phyloP scores from a whole-genome alignment of 2,888 invertebrate genomes.

The Parthenolecanium corni region DNA sequence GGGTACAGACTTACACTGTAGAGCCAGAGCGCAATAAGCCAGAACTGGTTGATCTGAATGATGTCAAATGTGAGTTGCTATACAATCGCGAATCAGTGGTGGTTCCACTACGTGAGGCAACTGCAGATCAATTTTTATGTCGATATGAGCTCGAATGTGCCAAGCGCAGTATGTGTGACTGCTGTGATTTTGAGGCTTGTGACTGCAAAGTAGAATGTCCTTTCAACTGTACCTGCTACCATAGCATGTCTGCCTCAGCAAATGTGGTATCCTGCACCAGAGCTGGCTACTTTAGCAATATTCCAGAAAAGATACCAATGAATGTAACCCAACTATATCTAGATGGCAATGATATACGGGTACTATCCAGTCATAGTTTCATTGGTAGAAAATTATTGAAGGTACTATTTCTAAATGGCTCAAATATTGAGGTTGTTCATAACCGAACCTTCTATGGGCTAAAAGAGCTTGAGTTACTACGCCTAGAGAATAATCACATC shows the following conservation, averaged over 20 bases:
- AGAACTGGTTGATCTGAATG: constrained; percentile 66
- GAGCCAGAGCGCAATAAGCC: constrained; percentile 65
- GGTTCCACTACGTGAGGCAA: constrained; percentile 58
- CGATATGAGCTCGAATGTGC: constrained; percentile 76
- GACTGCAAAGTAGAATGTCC: constrained; percentile 90
- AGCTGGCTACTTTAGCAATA: constrained; percentile 53
- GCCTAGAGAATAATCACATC: constrained; percentile 62
- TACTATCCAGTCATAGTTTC: constrained; percentile 69
- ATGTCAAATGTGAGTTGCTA: constrained; percentile 67
- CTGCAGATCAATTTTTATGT: constrained; percentile 71
- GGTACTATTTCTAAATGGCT: constrained; percentile 62
- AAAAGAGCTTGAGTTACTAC: constrained; percentile 59
- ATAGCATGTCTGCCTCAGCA: constrained; percentile 74
- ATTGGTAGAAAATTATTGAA: constrained; percentile 69
- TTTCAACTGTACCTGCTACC: constrained; percentile 74
- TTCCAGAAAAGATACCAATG: constrained; percentile 78
- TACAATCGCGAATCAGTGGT: constrained; percentile 63
- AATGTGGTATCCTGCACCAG: constrained; percentile 74
- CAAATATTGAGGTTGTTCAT: constrained; percentile 63
- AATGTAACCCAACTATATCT: constrained; percentile 78
- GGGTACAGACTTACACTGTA: constrained; percentile 68
- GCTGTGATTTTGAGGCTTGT: constrained; percentile 83
- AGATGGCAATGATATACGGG: constrained; percentile 68
- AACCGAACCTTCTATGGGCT: constrained; percentile 78
- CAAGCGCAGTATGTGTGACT: constrained; percentile 59